Evolutionary conservation across 2,888 invertebrate species (phyloP).

Genomic region (Drosophila maculinotata): DNA sequence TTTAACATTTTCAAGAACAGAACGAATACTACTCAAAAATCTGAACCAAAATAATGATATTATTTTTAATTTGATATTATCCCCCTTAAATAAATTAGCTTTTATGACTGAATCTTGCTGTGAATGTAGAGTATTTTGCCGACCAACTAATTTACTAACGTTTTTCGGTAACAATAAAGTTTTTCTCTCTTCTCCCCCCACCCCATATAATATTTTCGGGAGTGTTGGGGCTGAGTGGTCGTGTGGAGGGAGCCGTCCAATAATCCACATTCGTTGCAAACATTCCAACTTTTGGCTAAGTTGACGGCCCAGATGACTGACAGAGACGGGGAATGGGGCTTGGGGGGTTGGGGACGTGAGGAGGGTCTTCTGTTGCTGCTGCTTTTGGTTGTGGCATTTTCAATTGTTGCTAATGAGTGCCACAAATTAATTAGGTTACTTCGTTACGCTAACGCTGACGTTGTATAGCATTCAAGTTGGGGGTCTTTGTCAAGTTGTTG

Average conservation of each 20-base stretch:
- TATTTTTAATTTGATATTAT: background rate
- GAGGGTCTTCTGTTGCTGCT: conserved; percentile 20
- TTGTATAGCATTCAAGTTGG: conserved; percentile 33
- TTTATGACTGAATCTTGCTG: background rate
- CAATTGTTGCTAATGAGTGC: conserved; percentile 80
- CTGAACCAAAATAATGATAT: too few relatives aligned
- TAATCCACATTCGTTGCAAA: conserved; percentile 51
- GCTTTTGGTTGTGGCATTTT: conserved; percentile 68
- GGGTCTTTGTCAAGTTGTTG: conserved; percentile 15
- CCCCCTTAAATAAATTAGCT: background rate
- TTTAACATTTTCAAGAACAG: too few relatives aligned
- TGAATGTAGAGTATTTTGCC: conserved; percentile 40
- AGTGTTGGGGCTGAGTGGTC: conserved; percentile 26
- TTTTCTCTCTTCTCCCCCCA: conserved; percentile 7
- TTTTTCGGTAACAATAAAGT: conserved; percentile 17
- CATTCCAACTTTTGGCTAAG: conserved; percentile 57
- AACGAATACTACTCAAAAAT: too few relatives aligned
- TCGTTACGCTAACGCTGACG: conserved; percentile 69
- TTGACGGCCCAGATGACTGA: conserved; percentile 46
- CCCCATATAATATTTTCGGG: conserved; percentile 38
- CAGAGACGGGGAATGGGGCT: conserved; percentile 7
- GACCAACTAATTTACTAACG: background rate
- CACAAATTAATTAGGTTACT: conserved; percentile 81
- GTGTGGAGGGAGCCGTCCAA: conserved; percentile 27
- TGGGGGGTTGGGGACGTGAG: background rate